These are phyloP conservation scores for Pygathrix nemaeus DNA, from an alignment of 2,113 vertebrate genomes.

Conservation along the genomic window DNA sequence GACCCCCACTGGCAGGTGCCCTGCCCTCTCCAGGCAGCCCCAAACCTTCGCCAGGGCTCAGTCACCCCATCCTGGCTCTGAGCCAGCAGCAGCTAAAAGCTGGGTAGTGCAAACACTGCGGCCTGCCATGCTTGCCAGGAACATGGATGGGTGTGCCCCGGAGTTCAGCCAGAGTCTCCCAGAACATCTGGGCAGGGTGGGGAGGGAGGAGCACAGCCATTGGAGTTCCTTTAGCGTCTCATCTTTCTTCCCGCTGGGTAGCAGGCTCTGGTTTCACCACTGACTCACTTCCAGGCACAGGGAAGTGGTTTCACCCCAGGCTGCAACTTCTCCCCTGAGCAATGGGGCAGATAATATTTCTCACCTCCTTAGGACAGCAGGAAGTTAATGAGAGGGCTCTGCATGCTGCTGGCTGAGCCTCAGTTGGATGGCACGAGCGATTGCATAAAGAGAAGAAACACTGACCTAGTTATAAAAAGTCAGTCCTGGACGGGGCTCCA, in stretches of 20 bases:
- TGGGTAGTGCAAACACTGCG: neutral
- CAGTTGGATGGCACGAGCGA: rapidly evolving
- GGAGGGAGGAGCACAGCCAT: neutral
- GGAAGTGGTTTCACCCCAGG: neutral
- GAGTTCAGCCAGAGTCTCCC: conserved; percentile 60
- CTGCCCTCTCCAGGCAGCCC: neutral
- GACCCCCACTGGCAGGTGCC: neutral
- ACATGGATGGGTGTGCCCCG: conserved; percentile 53
- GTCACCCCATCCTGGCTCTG: neutral
- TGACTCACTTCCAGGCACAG: conserved; percentile 51
- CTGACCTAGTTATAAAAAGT: no score
- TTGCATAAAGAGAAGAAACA: neutral
- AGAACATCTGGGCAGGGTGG: conserved; percentile 71
- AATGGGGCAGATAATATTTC: neutral
- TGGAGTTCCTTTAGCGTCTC: neutral
- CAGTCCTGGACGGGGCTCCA: neutral
- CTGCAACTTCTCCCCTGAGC: neutral
- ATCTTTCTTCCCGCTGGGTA: conserved; percentile 49
- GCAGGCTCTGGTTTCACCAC: neutral
- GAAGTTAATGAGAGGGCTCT: neutral
- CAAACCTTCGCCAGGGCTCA: rapidly evolving
- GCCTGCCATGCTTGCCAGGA: conserved; percentile 37
- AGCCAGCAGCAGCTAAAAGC: neutral
- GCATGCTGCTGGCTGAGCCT: neutral
- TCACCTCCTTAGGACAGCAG: neutral